phyloP scores from a whole-genome alignment of 1,140 invertebrate species.

The Anastatus disparis region DNA sequence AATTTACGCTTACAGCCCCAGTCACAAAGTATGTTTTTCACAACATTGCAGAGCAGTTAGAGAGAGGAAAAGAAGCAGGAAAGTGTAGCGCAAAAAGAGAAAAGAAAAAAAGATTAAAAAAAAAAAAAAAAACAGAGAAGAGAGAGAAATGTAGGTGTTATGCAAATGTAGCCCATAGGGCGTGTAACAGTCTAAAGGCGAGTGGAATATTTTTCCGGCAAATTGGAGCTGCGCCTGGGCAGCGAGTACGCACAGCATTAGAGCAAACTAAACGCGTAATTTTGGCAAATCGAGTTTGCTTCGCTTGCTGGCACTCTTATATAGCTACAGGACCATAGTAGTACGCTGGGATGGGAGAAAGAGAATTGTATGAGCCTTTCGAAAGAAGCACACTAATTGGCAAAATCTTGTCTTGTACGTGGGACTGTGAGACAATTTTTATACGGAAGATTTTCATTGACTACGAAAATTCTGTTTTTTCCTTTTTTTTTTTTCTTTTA shows the following conservation, averaged over 20 bases:
- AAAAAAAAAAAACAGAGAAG: not conserved
- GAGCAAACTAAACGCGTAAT: constrained; percentile 29
- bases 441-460: not conserved
- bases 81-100: not conserved
- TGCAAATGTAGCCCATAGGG: constrained; percentile 18
- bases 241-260: constrained; percentile 15
- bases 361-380: not conserved
- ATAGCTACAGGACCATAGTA: no score
- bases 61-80: no score
- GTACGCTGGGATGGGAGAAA: not conserved
- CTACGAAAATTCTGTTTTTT: not conserved
- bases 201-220: constrained; percentile 33
- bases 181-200: constrained; percentile 19
- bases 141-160: constrained; percentile 14
- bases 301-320: not conserved
- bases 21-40: constrained; percentile 14
- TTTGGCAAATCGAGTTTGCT: constrained; percentile 22
- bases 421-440: not conserved
- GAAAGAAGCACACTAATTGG: constrained; percentile 8
- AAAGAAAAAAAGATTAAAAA: not conserved
- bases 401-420: constrained; percentile 13
- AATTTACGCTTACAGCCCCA: no score
- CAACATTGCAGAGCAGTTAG: not conserved
- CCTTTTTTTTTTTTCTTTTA: not conserved
- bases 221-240: constrained; percentile 32